Evolutionary conservation across 2,113 vertebrate genomes (phyloP), one percentile per base, ranked within the genome.

Genomic region (Ageneiosus marmoratus): DNA sequence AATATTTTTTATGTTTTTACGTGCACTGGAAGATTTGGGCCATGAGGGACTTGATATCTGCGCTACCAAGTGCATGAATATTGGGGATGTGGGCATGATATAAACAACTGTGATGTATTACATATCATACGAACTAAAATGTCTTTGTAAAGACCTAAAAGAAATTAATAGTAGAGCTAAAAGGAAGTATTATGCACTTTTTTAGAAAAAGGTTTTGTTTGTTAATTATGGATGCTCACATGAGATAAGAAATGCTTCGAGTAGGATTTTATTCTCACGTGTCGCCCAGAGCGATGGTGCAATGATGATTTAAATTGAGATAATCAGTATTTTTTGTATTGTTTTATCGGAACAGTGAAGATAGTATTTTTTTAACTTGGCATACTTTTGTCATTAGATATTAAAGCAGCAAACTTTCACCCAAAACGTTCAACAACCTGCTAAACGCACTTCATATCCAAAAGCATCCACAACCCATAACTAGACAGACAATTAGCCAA

Each of bases 141-240:
- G 86, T 86, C 85, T 89, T 77, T 76, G 84, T 86, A 29, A 76
- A 90, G 89, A 88, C 93, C 93, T 89, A 87, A 89, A 89, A 81
- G 74, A 72, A 92, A 90, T 91, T 94, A 87, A 74, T 92, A 91
- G 90, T 92, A 88, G 70, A 88, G 74, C 89, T 85, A 80, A 94
- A 94, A 90, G 90, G 90, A 50, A 92, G 89, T 75, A 93, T 89
- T 86, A 92, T 95, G 95, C 96, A 96, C 96, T 95, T 96, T 94
- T 79, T 92, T 91, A 72, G n/a, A 27, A 46, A 24, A 72, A 44
- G 41, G 10, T 13, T 41, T 88, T 87, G 10, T 81, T 85, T 44
- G 51, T 56, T 67, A 44, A 22, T 83, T 82, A 74, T 58, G 46
- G 65, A 55, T n/a, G 37, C 72, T 75, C 65, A 37, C 44, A 67